Conservation (phyloP, 2,888 invertebrate species). For the Drosophila kuntzei region DNA sequence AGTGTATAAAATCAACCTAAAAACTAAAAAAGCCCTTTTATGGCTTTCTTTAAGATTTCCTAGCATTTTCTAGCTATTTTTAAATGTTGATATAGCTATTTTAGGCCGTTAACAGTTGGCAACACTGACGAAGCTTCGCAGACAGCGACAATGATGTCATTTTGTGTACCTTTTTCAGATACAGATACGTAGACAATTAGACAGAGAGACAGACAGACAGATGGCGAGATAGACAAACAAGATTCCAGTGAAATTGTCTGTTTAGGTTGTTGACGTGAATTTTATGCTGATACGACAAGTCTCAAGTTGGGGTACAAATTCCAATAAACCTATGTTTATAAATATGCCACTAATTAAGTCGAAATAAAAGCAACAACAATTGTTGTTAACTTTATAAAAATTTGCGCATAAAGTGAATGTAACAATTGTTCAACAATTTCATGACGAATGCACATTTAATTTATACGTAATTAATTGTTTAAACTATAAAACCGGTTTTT, state of each 20-base stretch:
- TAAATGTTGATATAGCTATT: too few species aligned
- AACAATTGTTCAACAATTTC: conserved; percentile 3
- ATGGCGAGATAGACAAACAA: conserved; percentile 16
- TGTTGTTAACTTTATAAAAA: background rate
- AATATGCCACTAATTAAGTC: conserved; percentile 2
- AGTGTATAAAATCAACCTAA: too few species aligned
- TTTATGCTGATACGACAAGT: background rate
- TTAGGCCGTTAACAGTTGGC: too few species aligned
- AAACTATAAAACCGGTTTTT: conserved; percentile 13
- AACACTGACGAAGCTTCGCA: too few species aligned
- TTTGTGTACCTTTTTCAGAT: conserved; percentile 15
- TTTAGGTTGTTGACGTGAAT: conserved; percentile 40
- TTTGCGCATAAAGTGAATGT: background rate
- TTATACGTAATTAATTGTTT: conserved; percentile 8
- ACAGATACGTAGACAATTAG: conserved; percentile 25
- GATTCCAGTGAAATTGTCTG: conserved; percentile 21
- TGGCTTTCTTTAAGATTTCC: too few species aligned
- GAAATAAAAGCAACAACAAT: conserved; percentile 3
- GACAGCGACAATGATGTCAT: conserved; percentile 48
- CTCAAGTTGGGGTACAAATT: conserved; percentile 13
- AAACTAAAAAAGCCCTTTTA: too few species aligned
- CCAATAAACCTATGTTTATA: background rate
- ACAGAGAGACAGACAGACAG: conserved; percentile 11
- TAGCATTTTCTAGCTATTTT: too few species aligned
- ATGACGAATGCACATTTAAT: conserved; percentile 13